Evolutionary conservation across 1,140 invertebrate genomes (phyloP).

Genomic region (Drosophila parvula): DNA sequence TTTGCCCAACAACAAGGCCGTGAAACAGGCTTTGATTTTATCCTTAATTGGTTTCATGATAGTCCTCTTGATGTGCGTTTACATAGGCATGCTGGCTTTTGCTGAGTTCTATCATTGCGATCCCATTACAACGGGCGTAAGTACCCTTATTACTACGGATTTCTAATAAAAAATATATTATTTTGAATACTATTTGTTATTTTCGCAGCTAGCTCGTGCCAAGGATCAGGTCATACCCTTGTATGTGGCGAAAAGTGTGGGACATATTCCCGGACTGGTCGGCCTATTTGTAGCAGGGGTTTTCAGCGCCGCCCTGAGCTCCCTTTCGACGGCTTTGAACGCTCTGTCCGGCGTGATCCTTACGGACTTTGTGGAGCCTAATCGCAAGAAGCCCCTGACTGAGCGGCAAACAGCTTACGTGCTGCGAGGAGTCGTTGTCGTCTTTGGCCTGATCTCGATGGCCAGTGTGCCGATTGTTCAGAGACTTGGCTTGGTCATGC

Average conservation of each 20-base stretch:
- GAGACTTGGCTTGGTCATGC: slow-evolving; percentile 89
- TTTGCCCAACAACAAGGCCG: slow-evolving; percentile 87
- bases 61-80: slow-evolving; percentile 89
- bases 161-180: neutral
- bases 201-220: slow-evolving; percentile 82
- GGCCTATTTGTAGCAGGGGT: slow-evolving; percentile 91
- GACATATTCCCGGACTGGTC: slow-evolving; percentile 88
- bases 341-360: slow-evolving; percentile 91
- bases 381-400: slow-evolving; percentile 86
- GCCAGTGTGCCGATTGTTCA: slow-evolving; percentile 88
- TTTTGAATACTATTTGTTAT: slow-evolving; percentile 25
- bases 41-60: slow-evolving; percentile 87
- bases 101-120: slow-evolving; percentile 90
- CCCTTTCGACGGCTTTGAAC: slow-evolving; percentile 91
- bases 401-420: slow-evolving; percentile 87
- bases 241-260: slow-evolving; percentile 88
- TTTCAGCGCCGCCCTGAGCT: slow-evolving; percentile 90
- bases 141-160: neutral
- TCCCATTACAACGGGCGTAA: slow-evolving; percentile 87
- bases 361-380: slow-evolving; percentile 91
- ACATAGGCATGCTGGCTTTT: slow-evolving; percentile 90
- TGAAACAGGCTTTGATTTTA: slow-evolving; percentile 86
- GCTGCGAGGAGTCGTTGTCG: slow-evolving; percentile 87
- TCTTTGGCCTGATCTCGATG: slow-evolving; percentile 87
- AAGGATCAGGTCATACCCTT: slow-evolving; percentile 89